These are phyloP conservation scores for Isotomurus palustris DNA, from an alignment of 2,888 invertebrate species.

Conservation along the genomic window DNA sequence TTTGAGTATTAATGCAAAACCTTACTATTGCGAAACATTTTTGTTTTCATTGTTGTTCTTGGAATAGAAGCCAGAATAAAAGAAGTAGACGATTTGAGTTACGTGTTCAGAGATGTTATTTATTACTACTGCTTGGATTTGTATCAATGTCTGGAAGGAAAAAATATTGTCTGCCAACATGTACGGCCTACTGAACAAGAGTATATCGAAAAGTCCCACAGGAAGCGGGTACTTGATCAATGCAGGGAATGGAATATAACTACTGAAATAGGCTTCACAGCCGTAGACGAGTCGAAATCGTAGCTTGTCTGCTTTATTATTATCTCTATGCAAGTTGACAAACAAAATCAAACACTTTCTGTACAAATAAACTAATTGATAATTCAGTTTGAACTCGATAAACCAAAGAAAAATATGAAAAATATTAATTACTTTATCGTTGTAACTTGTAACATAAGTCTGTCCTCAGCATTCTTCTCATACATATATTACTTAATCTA, in stretches of 20 bases:
- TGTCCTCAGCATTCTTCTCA: too few species aligned
- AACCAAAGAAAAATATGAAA: too few species aligned
- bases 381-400: too few species aligned
- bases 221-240: conserved; percentile 8
- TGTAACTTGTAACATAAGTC: too few species aligned
- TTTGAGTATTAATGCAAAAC: background rate
- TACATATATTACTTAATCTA: too few species aligned
- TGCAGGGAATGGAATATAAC: conserved; percentile 12
- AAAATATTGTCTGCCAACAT: conserved; percentile 5
- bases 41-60: background rate
- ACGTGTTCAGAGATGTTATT: conserved; percentile 8
- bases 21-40: background rate
- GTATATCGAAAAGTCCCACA: conserved; percentile 9
- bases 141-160: conserved; percentile 9
- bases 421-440: too few species aligned
- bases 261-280: background rate
- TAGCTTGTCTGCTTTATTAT: too few species aligned
- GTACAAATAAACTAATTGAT: too few species aligned
- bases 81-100: background rate
- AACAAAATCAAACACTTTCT: too few species aligned
- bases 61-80: conserved; percentile 7
- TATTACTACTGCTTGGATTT: conserved; percentile 12
- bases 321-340: too few species aligned
- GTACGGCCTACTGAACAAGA: background rate
- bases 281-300: too few species aligned